Conservation (phyloP, 2,888 invertebrate genomes). For the Drosophila atripex region DNA sequence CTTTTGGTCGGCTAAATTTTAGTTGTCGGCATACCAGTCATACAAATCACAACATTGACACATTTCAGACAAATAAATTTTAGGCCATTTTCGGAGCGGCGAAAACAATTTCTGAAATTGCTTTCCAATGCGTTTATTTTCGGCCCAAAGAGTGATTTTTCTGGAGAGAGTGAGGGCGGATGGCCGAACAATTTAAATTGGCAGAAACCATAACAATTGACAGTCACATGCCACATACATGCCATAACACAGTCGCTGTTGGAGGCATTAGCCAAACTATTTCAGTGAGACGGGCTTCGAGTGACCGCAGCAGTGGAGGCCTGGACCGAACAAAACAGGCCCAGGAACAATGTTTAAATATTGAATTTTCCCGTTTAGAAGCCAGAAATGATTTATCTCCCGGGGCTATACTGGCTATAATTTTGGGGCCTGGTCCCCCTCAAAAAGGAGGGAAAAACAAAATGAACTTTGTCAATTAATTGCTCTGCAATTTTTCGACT, state of each 20-base stretch:
- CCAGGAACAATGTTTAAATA: slow-evolving; percentile 62
- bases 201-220: slow-evolving; percentile 64
- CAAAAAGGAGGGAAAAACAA: slow-evolving; percentile 55
- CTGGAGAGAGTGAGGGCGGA: background rate
- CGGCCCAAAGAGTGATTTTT: background rate
- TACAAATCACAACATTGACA: slow-evolving; percentile 34
- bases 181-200: slow-evolving; percentile 52
- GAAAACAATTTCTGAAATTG: slow-evolving; percentile 35
- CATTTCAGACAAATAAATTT: slow-evolving; percentile 36
- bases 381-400: slow-evolving; percentile 43
- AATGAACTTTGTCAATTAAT: slow-evolving; percentile 79
- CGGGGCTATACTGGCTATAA: slow-evolving; percentile 1
- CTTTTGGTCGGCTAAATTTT: background rate
- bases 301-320: slow-evolving; percentile 64
- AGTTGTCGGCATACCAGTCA: background rate
- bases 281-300: slow-evolving; percentile 55
- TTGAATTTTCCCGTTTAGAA: slow-evolving; percentile 61
- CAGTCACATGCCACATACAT: slow-evolving; percentile 74
- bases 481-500: slow-evolving; percentile 60
- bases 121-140: slow-evolving; percentile 27
- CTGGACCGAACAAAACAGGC: slow-evolving; percentile 8
- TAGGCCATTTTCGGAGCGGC: slow-evolving; percentile 1
- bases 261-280: slow-evolving; percentile 34
- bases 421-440: background rate
- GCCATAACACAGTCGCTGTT: slow-evolving; percentile 43